Evolutionary conservation across 2,113 vertebrate species (phyloP).

Genomic region (Engraulis encrasicolus): DNA sequence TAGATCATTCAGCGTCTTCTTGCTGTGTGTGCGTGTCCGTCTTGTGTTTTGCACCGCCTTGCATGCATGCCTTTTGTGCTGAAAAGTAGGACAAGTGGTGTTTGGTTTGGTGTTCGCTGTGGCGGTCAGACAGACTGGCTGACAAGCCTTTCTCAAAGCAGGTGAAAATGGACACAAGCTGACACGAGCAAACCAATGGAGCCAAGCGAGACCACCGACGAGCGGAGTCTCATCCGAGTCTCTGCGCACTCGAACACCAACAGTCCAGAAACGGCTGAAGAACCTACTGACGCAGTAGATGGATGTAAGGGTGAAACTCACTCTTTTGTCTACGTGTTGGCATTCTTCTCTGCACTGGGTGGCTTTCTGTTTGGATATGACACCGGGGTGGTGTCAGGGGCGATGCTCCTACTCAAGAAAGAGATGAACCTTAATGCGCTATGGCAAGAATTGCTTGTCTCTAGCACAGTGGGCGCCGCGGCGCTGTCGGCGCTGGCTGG

Average conservation of each 20-base stretch:
- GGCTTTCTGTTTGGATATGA: constrained; percentile 97
- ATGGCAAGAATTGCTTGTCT: constrained; percentile 97
- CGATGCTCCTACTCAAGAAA: constrained; percentile 91
- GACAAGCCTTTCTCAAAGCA: constrained; percentile 76
- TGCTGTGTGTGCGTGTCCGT: too few species aligned
- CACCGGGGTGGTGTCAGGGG: constrained; percentile 95
- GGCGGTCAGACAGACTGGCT: neutral
- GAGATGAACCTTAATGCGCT: constrained; percentile 86
- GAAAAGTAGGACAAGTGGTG: neutral
- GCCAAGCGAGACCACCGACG: constrained; percentile 70
- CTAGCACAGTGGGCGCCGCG: constrained; percentile 90
- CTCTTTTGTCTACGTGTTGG: constrained; percentile 76
- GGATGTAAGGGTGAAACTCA: constrained; percentile 61
- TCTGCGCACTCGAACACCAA: constrained; percentile 69
- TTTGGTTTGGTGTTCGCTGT: neutral
- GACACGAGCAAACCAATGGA: constrained; percentile 78
- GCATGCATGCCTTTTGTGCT: neutral
- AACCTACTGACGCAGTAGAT: neutral
- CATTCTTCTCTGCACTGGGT: constrained; percentile 88
- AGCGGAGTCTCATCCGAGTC: constrained; percentile 76
- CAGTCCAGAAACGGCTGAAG: constrained; percentile 53
- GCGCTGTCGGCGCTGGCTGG: constrained; percentile 86
- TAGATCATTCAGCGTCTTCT: too few species aligned
- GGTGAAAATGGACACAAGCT: constrained; percentile 79
- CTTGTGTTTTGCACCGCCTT: too few species aligned